phyloP scores from a whole-genome alignment of 2,113 vertebrate species.

The Hippoglossus stenolepis region DNA sequence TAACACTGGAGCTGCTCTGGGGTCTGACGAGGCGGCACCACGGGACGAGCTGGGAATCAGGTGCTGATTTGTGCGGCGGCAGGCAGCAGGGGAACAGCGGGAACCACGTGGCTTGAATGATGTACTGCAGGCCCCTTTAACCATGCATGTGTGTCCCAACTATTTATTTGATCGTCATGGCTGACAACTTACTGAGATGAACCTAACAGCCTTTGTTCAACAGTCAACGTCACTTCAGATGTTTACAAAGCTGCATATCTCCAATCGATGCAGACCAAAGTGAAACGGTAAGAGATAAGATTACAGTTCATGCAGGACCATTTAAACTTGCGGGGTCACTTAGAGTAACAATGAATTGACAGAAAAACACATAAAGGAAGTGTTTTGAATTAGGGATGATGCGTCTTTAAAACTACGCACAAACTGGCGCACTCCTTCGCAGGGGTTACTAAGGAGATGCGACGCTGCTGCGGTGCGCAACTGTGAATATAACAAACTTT shows the following conservation, averaged over 20 bases:
- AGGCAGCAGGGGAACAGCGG: constrained; percentile 64
- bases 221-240: constrained; percentile 26
- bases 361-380: neutral
- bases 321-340: neutral
- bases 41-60: neutral
- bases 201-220: constrained; percentile 6
- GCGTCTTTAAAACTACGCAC: constrained; percentile 1
- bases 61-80: constrained; percentile 54
- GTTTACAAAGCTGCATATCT: constrained; percentile 51
- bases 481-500: constrained; percentile 32
- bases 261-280: constrained; percentile 50
- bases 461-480: constrained; percentile 49
- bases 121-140: neutral
- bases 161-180: neutral
- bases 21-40: constrained; percentile 22
- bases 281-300: constrained; percentile 33
- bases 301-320: neutral
- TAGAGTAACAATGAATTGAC: neutral
- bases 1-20: constrained; percentile 12
- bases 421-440: constrained; percentile 11
- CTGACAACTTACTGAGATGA: neutral
- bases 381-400: neutral
- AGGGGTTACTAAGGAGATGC: constrained; percentile 69
- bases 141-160: neutral
- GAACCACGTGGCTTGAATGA: constrained; percentile 40